phyloP scores from a whole-genome alignment of 2,888 invertebrate species.

The Nymphalis c-album region DNA sequence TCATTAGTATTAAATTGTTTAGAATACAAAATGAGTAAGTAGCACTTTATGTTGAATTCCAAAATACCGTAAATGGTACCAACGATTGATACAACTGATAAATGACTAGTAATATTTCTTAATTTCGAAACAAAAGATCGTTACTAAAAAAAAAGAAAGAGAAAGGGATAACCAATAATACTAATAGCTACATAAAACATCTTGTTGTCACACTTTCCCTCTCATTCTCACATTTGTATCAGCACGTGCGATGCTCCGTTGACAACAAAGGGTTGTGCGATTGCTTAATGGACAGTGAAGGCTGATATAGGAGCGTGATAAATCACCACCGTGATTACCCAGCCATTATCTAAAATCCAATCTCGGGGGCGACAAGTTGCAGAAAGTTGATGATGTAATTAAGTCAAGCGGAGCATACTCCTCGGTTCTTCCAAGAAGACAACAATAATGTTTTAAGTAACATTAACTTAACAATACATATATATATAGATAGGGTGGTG shows the following conservation, averaged over 20 bases:
- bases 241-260: constrained; percentile 30
- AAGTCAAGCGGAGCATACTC: constrained; percentile 45
- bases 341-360: constrained; percentile 80
- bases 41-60: too few relatives aligned
- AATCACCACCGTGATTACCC: constrained; percentile 78
- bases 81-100: too few relatives aligned
- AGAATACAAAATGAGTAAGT: too few relatives aligned
- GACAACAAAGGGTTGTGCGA: constrained; percentile 74
- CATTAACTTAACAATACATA: not conserved
- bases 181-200: not conserved
- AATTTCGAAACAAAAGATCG: too few relatives aligned
- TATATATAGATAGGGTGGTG: too few relatives aligned
- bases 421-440: constrained; percentile 25
- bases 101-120: too few relatives aligned
- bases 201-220: not conserved
- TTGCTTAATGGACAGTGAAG: constrained; percentile 82
- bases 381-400: constrained; percentile 68
- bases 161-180: not conserved
- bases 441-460: constrained; percentile 2
- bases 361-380: constrained; percentile 69
- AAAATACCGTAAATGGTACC: too few relatives aligned
- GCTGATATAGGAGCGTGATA: constrained; percentile 78
- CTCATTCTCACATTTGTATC: not conserved
- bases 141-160: too few relatives aligned
- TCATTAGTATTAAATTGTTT: too few relatives aligned